A percentile compares a stretch with the other conserved stretches of the same genome.
phyloP scores from a whole-genome alignment of 2,113 vertebrate genomes.

The Sarotherodon lohbergeri region DNA sequence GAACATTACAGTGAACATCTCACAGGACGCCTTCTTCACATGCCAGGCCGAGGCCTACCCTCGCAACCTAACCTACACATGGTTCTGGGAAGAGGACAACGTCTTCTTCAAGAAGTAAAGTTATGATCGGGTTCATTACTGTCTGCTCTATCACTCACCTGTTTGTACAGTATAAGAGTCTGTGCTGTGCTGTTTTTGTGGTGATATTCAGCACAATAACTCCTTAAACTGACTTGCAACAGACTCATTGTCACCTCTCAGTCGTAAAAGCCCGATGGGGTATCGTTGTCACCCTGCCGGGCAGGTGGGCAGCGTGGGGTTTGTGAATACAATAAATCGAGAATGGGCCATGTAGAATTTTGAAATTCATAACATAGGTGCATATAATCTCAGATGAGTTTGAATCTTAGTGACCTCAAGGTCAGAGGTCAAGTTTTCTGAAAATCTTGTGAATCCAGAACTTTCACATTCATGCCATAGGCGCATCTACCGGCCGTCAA shows the following conservation, averaged over 20 bases:
- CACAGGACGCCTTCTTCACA: conserved; percentile 98
- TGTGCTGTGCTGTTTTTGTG: background rate
- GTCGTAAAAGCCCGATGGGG: background rate
- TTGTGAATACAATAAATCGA: background rate
- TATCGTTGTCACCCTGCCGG: fast-evolving
- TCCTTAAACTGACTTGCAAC: background rate
- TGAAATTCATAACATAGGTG: background rate
- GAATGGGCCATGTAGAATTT: background rate
- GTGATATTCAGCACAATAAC: background rate
- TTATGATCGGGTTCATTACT: conserved; percentile 67
- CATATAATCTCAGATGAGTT: background rate
- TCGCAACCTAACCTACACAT: conserved; percentile 97
- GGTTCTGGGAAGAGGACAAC: conserved; percentile 97
- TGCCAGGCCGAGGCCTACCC: conserved; percentile 98
- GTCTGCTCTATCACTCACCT: conserved; percentile 8
- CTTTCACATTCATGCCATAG: background rate
- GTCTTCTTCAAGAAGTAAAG: conserved; percentile 99
- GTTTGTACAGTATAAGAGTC: background rate
- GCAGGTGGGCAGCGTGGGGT: background rate
- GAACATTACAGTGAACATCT: conserved; percentile 99
- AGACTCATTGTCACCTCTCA: background rate
- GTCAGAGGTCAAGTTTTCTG: background rate
- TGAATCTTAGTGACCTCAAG: background rate
- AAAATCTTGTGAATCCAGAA: background rate
- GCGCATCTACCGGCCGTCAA: background rate